phyloP scores from a whole-genome alignment of 2,888 invertebrate genomes.

The Mystacides longicornis region DNA sequence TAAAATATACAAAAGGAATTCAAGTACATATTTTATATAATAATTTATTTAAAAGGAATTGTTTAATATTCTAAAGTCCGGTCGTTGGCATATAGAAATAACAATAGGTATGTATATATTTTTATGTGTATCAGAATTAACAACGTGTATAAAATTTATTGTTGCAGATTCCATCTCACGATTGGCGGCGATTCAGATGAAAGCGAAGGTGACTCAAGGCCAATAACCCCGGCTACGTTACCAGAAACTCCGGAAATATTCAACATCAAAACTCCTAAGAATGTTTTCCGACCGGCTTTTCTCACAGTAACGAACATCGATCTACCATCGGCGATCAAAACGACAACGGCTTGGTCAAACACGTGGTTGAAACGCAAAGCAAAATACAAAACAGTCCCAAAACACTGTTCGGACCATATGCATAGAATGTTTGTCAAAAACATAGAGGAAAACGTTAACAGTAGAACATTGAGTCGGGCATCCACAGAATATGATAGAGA shows the following conservation, averaged over 20 bases:
- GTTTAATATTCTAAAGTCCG: too few species aligned
- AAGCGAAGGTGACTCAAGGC: conserved; percentile 16
- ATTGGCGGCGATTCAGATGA: conserved; percentile 7
- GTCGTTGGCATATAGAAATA: too few species aligned
- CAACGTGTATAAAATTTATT: too few species aligned
- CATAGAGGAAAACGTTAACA: neutral
- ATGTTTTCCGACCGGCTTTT: conserved; percentile 23
- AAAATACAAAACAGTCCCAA: conserved; percentile 24
- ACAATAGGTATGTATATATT: neutral
- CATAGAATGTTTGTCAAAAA: conserved; percentile 25
- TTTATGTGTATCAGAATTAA: neutral
- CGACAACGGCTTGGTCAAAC: conserved; percentile 5
- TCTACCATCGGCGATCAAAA: conserved; percentile 10
- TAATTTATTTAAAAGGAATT: too few species aligned
- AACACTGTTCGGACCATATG: conserved; percentile 22
- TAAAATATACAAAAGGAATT: too few species aligned
- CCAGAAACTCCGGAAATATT: conserved; percentile 21
- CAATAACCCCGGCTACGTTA: conserved; percentile 14
- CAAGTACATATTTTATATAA: too few species aligned
- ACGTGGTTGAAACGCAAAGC: conserved; percentile 14
- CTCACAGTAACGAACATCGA: conserved; percentile 23
- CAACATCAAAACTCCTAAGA: conserved; percentile 19
- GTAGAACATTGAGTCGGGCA: conserved; percentile 20
- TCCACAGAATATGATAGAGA: conserved; percentile 23
- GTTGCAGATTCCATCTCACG: conserved; percentile 15